phyloP scores from a whole-genome alignment of 2,797 vertebrate species.

The Syngnathus acus region DNA sequence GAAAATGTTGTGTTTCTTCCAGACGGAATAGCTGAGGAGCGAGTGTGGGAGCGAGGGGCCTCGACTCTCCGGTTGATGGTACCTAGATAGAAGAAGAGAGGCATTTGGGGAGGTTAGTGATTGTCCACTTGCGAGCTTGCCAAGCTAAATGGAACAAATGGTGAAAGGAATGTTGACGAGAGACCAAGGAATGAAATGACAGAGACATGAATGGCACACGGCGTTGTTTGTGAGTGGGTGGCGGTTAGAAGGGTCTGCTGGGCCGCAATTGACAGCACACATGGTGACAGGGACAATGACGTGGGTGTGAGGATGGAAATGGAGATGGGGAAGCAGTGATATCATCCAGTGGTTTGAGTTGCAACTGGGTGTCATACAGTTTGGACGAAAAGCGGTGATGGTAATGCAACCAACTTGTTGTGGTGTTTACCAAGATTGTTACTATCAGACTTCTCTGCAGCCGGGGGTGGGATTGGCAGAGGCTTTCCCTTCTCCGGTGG shows the following conservation, averaged over 20 bases:
- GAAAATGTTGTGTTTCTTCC: conserved; percentile 40
- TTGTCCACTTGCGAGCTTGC: conserved; percentile 18
- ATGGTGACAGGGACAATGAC: conserved; percentile 46
- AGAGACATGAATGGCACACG: conserved; percentile 37
- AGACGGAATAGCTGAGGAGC: conserved; percentile 41
- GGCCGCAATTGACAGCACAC: conserved; percentile 48
- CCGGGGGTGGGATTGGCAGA: conserved; percentile 65
- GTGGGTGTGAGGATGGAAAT: conserved; percentile 51
- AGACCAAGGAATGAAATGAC: conserved; percentile 50
- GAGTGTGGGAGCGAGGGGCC: conserved; percentile 46
- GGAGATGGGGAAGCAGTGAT: conserved; percentile 56
- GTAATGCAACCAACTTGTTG: conserved; percentile 52
- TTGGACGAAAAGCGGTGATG: conserved; percentile 58
- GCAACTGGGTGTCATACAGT: conserved; percentile 44
- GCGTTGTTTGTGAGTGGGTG: conserved; percentile 31
- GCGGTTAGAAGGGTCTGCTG: conserved; percentile 40
- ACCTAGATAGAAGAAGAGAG: conserved; percentile 59
- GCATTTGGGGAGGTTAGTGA: conserved; percentile 29
- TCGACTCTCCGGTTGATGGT: conserved; percentile 35
- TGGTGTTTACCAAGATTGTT: conserved; percentile 69
- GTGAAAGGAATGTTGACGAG: conserved; percentile 31
- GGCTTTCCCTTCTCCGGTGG: conserved; percentile 63
- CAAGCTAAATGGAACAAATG: conserved; percentile 49
- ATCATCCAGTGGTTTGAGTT: conserved; percentile 50
- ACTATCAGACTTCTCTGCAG: conserved; percentile 64